Conservation (phyloP, 2,888 invertebrate species). For the Ormyrus labotus region DNA sequence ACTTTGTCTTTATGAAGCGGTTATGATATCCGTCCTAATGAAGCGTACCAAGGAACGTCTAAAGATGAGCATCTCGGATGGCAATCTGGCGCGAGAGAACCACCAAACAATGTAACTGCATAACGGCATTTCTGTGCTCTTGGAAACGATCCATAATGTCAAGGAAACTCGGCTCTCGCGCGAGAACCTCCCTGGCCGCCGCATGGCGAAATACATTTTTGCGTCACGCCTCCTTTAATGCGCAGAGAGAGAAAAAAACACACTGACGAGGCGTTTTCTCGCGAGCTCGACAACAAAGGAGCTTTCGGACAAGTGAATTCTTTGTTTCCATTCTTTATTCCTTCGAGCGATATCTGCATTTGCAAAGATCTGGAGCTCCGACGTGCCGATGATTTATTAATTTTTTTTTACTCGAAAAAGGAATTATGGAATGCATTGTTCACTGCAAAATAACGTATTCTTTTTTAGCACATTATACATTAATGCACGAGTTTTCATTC, state of each 20-base stretch:
- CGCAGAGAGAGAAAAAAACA: neutral
- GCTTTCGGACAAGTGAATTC: neutral
- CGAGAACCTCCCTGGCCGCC: neutral
- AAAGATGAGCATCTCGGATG: neutral
- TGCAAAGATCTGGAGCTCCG: no score
- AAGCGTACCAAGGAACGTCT: neutral
- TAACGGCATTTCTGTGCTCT: constrained; percentile 46
- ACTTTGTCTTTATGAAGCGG: no score
- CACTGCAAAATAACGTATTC: no score
- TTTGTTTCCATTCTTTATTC: no score
- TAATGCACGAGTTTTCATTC: no score
- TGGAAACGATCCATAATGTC: constrained; percentile 58
- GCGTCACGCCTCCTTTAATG: constrained; percentile 4
- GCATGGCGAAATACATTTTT: neutral
- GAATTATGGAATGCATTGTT: no score
- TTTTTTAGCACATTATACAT: no score
- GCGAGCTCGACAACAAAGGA: neutral
- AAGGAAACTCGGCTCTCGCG: constrained; percentile 42
- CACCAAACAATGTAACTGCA: constrained; percentile 48
- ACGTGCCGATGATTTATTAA: no score
- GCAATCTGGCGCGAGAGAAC: neutral
- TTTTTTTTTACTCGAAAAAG: no score
- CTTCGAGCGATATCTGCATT: no score
- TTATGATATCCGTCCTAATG: no score
- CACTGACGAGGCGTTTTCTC: neutral